These are phyloP conservation scores for Melikaiella ostensackeni DNA, from an alignment of 2,888 invertebrate genomes.

Conservation along the genomic window DNA sequence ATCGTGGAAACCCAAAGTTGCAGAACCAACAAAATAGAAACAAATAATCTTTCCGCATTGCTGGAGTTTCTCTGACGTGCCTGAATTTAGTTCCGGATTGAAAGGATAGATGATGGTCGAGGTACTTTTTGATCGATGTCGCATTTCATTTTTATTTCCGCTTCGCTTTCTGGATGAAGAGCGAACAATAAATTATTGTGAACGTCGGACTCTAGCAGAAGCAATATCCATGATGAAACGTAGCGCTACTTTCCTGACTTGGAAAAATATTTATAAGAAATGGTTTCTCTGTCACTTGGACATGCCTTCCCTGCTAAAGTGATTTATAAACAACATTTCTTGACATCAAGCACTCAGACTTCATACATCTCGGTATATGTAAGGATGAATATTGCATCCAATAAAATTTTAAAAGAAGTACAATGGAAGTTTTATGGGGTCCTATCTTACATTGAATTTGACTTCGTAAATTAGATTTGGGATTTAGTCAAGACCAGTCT, in stretches of 20 bases:
- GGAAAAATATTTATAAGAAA: slow-evolving; percentile 32
- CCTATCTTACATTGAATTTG: background rate
- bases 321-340: slow-evolving; percentile 13
- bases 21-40: background rate
- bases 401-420: background rate
- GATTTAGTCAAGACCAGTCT: background rate
- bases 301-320: slow-evolving; percentile 7
- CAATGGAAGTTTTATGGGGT: background rate
- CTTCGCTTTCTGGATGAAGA: slow-evolving; percentile 23
- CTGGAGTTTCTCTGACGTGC: slow-evolving; percentile 12
- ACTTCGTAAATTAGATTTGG: background rate
- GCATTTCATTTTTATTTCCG: slow-evolving; percentile 28
- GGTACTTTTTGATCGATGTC: slow-evolving; percentile 39
- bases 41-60: slow-evolving; percentile 21
- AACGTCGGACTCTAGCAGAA: slow-evolving; percentile 16
- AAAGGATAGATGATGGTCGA: slow-evolving; percentile 24
- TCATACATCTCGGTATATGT: background rate
- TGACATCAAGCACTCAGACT: background rate
- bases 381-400: background rate
- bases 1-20: no score
- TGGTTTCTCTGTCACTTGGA: slow-evolving; percentile 27
- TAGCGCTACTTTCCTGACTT: slow-evolving; percentile 34
- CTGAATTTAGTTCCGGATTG: slow-evolving; percentile 30
- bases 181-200: slow-evolving; percentile 36
- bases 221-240: slow-evolving; percentile 40